Base-by-base conservation (phyloP, 2,888 invertebrate species). In the Thelaira solivaga region DNA sequence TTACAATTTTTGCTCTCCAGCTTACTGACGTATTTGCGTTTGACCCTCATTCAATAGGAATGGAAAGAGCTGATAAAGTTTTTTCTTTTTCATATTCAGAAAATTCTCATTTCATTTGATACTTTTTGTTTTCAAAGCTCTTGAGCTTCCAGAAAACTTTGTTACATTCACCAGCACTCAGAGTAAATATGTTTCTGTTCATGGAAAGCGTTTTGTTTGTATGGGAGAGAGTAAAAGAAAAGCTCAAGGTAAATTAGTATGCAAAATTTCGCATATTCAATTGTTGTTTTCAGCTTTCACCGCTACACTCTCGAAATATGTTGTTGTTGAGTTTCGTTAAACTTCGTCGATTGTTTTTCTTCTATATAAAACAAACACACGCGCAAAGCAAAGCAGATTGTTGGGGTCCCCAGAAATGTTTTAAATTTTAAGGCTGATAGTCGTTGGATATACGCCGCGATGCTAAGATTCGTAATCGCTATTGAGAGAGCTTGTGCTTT, bases 401-500 rank as follows among this genome's bases (percentile, higher is more conserved):
- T 67, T 68, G 67, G 57, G 80, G 86, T 85, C 86, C 86, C 85
- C 84, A 86, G 86, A 85, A 85, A 82, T 79, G 81, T 80, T 82
- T 83, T 81, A 81, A 83, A 82, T 80, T 82, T 80, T 82, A 78
- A 81, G 82, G 80, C 82, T 83, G 82, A 83, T 84, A 86, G 86
- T 86, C 86, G 87, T 86, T 86, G 86, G 84, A 85, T 84, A 86
- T 83, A 86, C 87, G 87, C 84, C 87, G 86, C 87, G 86, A 87
- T 86, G 86, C 83, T 83, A 83, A 86, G 87, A 86, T 83, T 85
- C 85, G 87, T 83, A 83, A 83, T 84, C 86, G 87, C 85, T 82
- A 84, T 79, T 81, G 82, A 72, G 55, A 59, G 57, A 68, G 59
- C 57, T 68, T 68, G 69, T 49, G 45, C 45, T 69, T 31, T 43